Evolutionary conservation across 2,888 invertebrate species (phyloP).

Genomic region (Melanostoma mellinum): DNA sequence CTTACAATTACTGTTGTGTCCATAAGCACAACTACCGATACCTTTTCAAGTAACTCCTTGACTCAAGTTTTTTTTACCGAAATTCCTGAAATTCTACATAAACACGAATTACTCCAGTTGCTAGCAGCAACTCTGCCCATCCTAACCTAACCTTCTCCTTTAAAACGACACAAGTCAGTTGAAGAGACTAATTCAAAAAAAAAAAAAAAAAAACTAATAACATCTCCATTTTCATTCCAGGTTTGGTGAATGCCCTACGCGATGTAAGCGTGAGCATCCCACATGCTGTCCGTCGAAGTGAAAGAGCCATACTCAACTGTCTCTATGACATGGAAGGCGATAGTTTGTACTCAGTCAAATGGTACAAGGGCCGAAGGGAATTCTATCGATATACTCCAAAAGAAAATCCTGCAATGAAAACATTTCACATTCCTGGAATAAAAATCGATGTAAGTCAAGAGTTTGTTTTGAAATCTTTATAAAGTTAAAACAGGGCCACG

Average conservation of each 20-base stretch:
- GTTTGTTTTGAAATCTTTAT: constrained; percentile 17
- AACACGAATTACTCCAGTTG: too few species aligned
- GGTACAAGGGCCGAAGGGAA: constrained; percentile 91
- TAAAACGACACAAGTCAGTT: too few species aligned
- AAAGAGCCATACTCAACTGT: constrained; percentile 86
- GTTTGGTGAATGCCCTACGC: constrained; percentile 81
- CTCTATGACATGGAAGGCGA: constrained; percentile 90
- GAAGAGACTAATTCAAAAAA: too few species aligned
- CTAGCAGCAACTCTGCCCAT: too few species aligned
- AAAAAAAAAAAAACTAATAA: too few species aligned
- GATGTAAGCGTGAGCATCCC: constrained; percentile 87
- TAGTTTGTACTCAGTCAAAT: constrained; percentile 91
- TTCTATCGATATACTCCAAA: constrained; percentile 92
- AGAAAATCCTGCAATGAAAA: constrained; percentile 87
- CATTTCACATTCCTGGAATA: constrained; percentile 88
- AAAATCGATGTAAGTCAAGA: constrained; percentile 89
- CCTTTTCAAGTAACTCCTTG: too few species aligned
- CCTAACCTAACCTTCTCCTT: too few species aligned
- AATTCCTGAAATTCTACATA: too few species aligned
- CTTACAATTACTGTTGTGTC: too few species aligned
- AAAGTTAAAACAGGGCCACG: neutral
- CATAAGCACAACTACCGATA: too few species aligned
- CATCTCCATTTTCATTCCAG: constrained; percentile 73
- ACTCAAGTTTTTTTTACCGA: too few species aligned
- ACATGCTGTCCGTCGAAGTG: constrained; percentile 85